phyloP scores from a whole-genome alignment of 2,888 invertebrate species.

The Fragum fragum region DNA sequence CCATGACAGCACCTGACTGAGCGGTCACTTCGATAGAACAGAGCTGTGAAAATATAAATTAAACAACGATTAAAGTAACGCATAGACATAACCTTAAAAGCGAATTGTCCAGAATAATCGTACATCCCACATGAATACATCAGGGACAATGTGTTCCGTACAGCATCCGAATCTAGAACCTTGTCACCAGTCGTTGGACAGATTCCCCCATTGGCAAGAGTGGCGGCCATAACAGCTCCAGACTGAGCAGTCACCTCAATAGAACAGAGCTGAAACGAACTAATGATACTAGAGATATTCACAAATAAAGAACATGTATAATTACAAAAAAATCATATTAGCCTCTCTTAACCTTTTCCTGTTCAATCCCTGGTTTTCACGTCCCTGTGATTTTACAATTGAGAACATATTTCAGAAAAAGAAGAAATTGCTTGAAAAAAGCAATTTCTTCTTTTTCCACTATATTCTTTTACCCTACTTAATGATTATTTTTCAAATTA shows the following conservation, averaged over 20 bases:
- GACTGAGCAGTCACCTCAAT: constrained; percentile 98
- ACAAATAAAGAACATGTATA: too few relatives aligned
- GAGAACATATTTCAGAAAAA: too few relatives aligned
- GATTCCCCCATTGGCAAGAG: constrained; percentile 99
- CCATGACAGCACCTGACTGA: constrained; percentile 97
- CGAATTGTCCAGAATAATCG: constrained; percentile 98
- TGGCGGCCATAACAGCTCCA: constrained; percentile 97
- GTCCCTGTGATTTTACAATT: too few relatives aligned
- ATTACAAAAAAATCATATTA: too few relatives aligned
- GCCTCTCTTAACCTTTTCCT: too few relatives aligned
- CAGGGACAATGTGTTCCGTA: constrained; percentile 97
- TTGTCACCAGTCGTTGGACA: constrained; percentile 98
- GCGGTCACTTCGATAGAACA: constrained; percentile 98
- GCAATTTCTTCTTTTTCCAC: too few relatives aligned
- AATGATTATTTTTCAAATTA: too few relatives aligned
- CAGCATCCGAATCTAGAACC: constrained; percentile 95
- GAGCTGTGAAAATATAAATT: constrained; percentile 89
- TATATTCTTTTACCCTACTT: too few relatives aligned
- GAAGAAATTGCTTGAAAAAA: too few relatives aligned
- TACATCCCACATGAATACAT: constrained; percentile 99
- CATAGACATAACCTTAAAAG: constrained; percentile 91
- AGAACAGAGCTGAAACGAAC: constrained; percentile 93
- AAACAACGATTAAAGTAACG: neutral
- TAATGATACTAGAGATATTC: neutral
- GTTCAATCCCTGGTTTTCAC: too few relatives aligned